phyloP scores from a whole-genome alignment of 2,113 vertebrate genomes.

The Poeciliopsis retropinna region DNA sequence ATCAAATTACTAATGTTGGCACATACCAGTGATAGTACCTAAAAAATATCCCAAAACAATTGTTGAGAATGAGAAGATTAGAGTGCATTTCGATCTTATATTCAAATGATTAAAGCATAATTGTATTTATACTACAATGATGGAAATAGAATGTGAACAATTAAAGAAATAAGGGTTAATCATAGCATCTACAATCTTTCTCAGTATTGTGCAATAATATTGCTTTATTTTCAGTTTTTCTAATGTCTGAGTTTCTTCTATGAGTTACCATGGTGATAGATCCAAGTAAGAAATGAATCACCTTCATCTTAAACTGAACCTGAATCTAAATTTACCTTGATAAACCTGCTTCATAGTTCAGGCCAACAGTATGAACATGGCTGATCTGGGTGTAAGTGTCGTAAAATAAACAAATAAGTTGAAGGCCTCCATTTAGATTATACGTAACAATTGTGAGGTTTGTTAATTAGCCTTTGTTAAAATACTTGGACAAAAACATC shows the following conservation, averaged over 20 bases:
- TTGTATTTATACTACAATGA: background rate
- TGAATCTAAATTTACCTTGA: background rate
- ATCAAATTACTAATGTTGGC: too few species aligned
- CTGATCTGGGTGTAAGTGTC: background rate
- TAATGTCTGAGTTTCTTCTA: too few species aligned
- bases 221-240: background rate
- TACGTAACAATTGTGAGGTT: background rate
- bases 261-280: background rate
- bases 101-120: background rate
- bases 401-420: too few species aligned
- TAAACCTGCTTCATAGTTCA: background rate
- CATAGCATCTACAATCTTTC: background rate
- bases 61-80: background rate
- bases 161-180: background rate
- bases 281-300: background rate
- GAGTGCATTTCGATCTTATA: background rate
- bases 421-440: background rate
- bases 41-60: background rate
- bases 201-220: background rate
- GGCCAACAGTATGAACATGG: background rate
- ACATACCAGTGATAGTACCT: too few species aligned
- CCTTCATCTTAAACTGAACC: background rate
- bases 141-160: background rate
- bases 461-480: background rate
- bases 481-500: background rate